phyloP scores from a whole-genome alignment of 2,888 invertebrate species.

The Nomada ferruginata region DNA sequence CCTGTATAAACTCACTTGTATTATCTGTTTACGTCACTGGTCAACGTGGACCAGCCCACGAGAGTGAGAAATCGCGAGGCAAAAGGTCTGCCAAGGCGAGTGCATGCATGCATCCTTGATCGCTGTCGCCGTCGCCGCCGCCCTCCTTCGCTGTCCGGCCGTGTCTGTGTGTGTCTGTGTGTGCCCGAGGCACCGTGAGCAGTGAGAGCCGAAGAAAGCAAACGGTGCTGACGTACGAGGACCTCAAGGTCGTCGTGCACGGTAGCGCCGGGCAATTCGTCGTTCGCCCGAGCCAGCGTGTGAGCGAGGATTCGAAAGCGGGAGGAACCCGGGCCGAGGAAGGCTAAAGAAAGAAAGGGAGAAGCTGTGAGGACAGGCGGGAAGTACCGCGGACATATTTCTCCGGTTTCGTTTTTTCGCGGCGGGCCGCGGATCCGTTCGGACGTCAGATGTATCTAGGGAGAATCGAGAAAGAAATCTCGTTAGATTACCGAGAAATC shows the following conservation, averaged over 20 bases:
- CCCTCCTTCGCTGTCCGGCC: constrained; percentile 42
- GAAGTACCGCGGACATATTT: constrained; percentile 18
- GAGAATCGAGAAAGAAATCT: background rate
- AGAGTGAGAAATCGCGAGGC: background rate
- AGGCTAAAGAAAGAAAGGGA: no score
- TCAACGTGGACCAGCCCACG: background rate
- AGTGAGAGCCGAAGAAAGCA: constrained; percentile 25
- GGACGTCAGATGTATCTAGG: constrained; percentile 29
- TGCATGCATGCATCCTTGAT: constrained; percentile 31
- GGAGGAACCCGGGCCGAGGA: no score
- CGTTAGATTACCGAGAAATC: background rate
- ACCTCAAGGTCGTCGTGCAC: constrained; percentile 34
- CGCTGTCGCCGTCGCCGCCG: background rate
- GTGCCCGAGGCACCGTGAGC: constrained; percentile 53
- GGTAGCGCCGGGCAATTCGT: no score
- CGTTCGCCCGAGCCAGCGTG: no score
- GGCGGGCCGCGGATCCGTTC: constrained; percentile 51
- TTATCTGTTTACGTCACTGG: constrained; percentile 31
- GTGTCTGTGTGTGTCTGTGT: constrained; percentile 66
- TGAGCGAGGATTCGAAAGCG: no score
- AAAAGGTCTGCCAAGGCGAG: background rate
- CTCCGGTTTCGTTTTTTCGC: constrained; percentile 1
- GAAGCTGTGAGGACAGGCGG: no score
- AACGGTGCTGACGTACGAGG: background rate
- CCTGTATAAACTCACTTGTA: background rate